Percentiles rank a stretch among this genome's conserved stretches.
These are phyloP conservation scores for Prunella himalayana DNA, from an alignment of 2,113 vertebrate species.

Conservation along the genomic window DNA sequence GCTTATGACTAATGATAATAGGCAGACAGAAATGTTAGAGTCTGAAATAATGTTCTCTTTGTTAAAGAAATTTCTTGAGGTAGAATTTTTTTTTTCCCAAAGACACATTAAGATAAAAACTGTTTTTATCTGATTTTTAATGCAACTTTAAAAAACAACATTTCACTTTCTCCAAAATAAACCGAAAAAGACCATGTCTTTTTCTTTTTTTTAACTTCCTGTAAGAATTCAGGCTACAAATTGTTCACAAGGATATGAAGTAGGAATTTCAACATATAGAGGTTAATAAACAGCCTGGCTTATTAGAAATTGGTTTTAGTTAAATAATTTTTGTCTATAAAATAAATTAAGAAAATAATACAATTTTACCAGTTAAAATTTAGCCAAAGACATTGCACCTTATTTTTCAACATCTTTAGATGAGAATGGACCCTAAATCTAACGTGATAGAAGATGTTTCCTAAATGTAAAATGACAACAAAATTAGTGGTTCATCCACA, in stretches of 20 bases:
- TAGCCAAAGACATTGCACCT: not conserved
- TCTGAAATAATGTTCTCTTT: slow-evolving; percentile 89
- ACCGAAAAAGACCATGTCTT: not conserved
- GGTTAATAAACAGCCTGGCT: not conserved
- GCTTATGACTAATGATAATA: slow-evolving; percentile 92
- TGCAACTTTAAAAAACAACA: slow-evolving; percentile 41
- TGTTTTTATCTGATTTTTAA: slow-evolving; percentile 63
- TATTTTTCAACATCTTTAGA: not conserved
- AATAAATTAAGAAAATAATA: slow-evolving; percentile 18
- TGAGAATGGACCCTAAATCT: not conserved
- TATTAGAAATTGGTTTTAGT: not conserved
- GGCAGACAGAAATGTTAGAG: slow-evolving; percentile 91
- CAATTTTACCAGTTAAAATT: not conserved
- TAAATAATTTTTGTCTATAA: slow-evolving; percentile 29
- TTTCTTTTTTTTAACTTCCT: not conserved
- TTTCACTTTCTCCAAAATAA: slow-evolving; percentile 65
- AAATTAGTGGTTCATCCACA: slow-evolving; percentile 7
- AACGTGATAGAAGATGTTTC: not conserved
- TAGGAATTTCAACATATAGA: slow-evolving; percentile 36
- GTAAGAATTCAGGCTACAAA: slow-evolving; percentile 53
- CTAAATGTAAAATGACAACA: not conserved
- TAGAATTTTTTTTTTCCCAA: slow-evolving; percentile 74
- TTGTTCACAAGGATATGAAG: slow-evolving; percentile 1
- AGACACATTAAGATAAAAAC: slow-evolving; percentile 74
- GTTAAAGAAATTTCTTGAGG: slow-evolving; percentile 87